Evolutionary conservation across 2,797 vertebrate species (phyloP), one percentile per base, ranked within the genome.

Genomic region (Platyrinchus mystaceus): DNA sequence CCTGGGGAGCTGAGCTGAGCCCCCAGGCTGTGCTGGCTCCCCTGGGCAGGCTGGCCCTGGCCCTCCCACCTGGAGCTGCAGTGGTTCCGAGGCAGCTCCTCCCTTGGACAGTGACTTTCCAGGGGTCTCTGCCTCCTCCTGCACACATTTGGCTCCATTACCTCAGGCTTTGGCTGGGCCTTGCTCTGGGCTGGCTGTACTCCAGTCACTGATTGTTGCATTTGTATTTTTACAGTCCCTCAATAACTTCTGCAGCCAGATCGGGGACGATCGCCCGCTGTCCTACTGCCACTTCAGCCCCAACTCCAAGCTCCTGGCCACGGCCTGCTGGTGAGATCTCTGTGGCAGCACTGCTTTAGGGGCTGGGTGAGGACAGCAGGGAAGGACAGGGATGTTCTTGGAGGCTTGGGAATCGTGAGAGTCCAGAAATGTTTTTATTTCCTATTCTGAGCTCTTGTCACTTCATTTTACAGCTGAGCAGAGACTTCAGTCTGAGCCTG

Each of bases 191-290:
- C 49, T 7, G 2, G 36, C 19, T 30, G 68, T 60, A 12, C 44
- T 43, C 73, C 0, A 15, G 10, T 73, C 5, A 49, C 36, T 53
- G 32, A 12, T 36, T 10, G 41, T 73, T 94, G 36, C 63, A 49
- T 86, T 47, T 91, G 47, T 73, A 17, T 55, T 67, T 34, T 97
- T 97, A 39, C 90, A 99, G 99, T 99, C 99, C 94, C 96, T 99
- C 94, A 99, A 99, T 96, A 99, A 99, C 97, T 99, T 99, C 97
- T 99, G 99, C 98, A 99, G 99, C 95, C 99, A 99, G 96, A 99
- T 99, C 12, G 99, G 99, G 12, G 99, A 99, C 1, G 99, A 99
- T 89, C 98, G 99, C 44, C 99, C 99, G 1, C 99, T 99, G 93
- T 99, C 99, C 74, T 99, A 98, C 97, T 99, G 99, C 97, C 98